These are phyloP conservation scores for Triplophysa yarkandensis DNA, from an alignment of 2,797 vertebrate species.

Conservation along the genomic window DNA sequence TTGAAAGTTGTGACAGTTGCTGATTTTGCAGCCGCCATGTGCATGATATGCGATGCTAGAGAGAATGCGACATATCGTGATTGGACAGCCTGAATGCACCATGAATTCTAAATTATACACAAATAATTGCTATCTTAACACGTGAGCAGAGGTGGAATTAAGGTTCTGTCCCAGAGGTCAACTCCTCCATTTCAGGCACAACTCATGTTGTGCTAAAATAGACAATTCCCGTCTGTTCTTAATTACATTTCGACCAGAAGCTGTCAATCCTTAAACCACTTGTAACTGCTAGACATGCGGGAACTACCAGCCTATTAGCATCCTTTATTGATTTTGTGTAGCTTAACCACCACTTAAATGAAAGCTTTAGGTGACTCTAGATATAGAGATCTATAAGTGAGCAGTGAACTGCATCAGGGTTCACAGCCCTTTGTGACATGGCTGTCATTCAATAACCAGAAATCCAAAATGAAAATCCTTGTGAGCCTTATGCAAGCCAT, in stretches of 20 bases:
- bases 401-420: neutral
- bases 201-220: conserved; percentile 40
- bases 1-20: conserved; percentile 49
- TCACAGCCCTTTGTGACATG: conserved; percentile 10
- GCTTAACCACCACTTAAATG: conserved; percentile 55
- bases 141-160: neutral
- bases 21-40: conserved; percentile 35
- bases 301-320: conserved; percentile 67
- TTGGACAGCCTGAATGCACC: neutral
- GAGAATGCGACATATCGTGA: conserved; percentile 16
- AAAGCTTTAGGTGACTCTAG: conserved; percentile 55
- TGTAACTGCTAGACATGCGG: conserved; percentile 58
- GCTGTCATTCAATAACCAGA: neutral
- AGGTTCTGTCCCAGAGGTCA: conserved; percentile 47
- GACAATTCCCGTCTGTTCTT: conserved; percentile 54
- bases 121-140: conserved; percentile 9
- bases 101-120: neutral
- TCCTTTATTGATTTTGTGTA: conserved; percentile 60
- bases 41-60: conserved; percentile 39
- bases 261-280: conserved; percentile 62
- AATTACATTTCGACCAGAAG: conserved; percentile 68
- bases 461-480: conserved; percentile 2
- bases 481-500: neutral
- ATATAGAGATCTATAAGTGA: neutral
- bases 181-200: conserved; percentile 49